Conservation (phyloP, 2,888 invertebrate species). For the Caenorhabditis afra region DNA sequence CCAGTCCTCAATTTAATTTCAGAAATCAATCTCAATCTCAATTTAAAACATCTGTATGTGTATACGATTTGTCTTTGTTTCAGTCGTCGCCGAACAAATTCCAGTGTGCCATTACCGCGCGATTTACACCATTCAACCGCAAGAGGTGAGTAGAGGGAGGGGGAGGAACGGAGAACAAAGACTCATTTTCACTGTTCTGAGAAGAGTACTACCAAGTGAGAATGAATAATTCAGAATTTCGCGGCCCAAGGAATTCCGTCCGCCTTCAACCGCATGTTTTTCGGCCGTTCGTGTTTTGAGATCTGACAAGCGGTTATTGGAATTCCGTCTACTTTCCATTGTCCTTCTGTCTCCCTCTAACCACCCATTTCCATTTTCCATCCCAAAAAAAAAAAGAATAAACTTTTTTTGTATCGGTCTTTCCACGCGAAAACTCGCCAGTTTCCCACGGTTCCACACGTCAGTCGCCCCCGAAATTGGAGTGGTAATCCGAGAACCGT, state of each 20-base stretch:
- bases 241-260: conserved; percentile 48
- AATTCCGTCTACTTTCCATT: not conserved
- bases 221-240: conserved; percentile 54
- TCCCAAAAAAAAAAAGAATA: conserved; percentile 5
- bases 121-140: conserved; percentile 50
- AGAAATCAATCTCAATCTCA: not conserved
- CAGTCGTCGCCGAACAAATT: conserved; percentile 43
- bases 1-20: not conserved
- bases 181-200: no score
- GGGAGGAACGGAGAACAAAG: no score
- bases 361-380: no score
- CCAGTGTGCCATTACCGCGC: conserved; percentile 44
- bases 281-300: conserved; percentile 61
- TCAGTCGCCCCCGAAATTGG: conserved; percentile 39
- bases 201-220: not conserved
- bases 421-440: not conserved
- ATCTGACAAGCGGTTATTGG: conserved; percentile 11
- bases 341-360: not conserved
- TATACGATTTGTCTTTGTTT: not conserved
- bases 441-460: conserved; percentile 48
- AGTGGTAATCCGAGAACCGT: conserved; percentile 52
- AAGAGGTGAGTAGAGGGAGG: conserved; percentile 31
- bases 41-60: not conserved
- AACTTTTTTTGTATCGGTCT: conserved; percentile 26
- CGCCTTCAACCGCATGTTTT: conserved; percentile 60